Conservation (phyloP, 2,797 vertebrate genomes). For the Sebastes itinus region DNA sequence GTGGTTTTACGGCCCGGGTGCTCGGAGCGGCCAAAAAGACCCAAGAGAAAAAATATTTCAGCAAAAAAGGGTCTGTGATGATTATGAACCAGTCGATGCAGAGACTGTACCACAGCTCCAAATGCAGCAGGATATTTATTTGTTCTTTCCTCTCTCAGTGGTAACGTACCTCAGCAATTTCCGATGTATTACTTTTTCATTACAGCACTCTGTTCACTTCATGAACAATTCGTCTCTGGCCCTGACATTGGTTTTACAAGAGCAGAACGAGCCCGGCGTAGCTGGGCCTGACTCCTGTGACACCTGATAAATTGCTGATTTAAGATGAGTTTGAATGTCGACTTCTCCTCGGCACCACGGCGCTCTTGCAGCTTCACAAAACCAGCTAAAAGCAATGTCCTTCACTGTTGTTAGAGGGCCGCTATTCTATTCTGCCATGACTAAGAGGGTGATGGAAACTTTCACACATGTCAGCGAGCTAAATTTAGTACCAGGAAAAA, state of each 20-base stretch:
- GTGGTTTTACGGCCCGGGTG: too few relatives aligned
- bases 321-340: neutral
- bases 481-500: constrained; percentile 58
- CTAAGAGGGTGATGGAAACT: constrained; percentile 46
- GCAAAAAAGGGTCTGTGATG: neutral
- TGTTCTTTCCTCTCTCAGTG: constrained; percentile 3
- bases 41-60: too few relatives aligned
- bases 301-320: constrained; percentile 33
- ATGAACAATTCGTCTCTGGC: constrained; percentile 2
- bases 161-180: neutral
- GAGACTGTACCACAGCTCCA: neutral
- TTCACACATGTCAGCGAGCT: constrained; percentile 64
- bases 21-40: too few relatives aligned
- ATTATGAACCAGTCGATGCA: neutral
- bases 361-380: neutral
- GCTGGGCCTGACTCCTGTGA: neutral
- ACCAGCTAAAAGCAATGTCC: constrained; percentile 17
- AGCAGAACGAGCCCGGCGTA: neutral
- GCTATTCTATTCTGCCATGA: constrained; percentile 25
- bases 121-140: neutral
- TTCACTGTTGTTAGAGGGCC: constrained; percentile 29
- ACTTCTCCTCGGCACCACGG: neutral
- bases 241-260: constrained; percentile 3
- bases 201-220: neutral
- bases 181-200: constrained; percentile 6